Base-by-base conservation (phyloP, 1,140 invertebrate species). In the Leucophenga varia region DNA sequence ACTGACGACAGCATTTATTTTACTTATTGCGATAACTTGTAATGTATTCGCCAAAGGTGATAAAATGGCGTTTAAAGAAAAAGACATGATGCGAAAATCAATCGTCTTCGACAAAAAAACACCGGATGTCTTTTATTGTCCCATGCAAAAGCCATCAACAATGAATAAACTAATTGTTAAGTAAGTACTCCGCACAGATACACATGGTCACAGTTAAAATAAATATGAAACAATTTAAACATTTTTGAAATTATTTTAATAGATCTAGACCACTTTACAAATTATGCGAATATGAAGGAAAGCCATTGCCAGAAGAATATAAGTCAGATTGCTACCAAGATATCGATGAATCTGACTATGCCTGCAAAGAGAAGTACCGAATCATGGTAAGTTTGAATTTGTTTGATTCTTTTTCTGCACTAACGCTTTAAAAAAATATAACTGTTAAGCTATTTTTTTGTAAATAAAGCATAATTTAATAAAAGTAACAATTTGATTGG, bases 71-170 rank as follows among this genome's bases (percentile, higher is more conserved):
- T 35, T 68, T 1, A 75, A 79, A 32, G 80, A 79, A n/a, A 85
- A 84, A 28, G 87, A 90, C 55, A 86, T 90, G 81, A 82, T 89
- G 78, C 73, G 87, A 21, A 90, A 90, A 72, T 86, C 84, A 19
- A 91, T 91, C 53, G 86, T 91, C 18, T 91, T 84, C 59, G 87
- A 91, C 58, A 87, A 89, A 70, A 88, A 89, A 54, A 90, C 88
- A 1, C 88, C 88, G 1, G 85, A 89, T 58, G 86, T 90, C 1
- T 91, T 91, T 74, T 91, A 91, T 67, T 91, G 88, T 74, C 87
- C 88, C 2, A 83, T 86, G 65, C 82, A 87, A 39, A 89, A 89
- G 61, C 86, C 86, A 8, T 85, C 82, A n/a, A 81, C 81, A 6
- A 80, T 84, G 55, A 83, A 84, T 44, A 85, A 86, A 63, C 78